Conservation (phyloP, 2,113 vertebrate genomes). For the Pseudonaja textilis region DNA sequence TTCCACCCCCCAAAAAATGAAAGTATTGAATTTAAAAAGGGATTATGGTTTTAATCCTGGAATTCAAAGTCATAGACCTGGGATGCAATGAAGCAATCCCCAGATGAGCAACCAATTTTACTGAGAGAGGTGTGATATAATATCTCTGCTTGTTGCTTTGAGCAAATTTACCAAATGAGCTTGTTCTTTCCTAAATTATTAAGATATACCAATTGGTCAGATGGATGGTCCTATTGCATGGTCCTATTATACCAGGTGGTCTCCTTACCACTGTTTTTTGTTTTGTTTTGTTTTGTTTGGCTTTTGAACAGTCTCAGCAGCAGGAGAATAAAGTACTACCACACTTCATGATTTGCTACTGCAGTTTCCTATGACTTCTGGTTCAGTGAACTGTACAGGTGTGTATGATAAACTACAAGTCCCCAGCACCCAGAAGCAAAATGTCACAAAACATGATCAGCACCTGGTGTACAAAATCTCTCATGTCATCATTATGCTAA, state of each 20-base stretch:
- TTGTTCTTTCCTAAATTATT: neutral
- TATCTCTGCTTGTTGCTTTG: neutral
- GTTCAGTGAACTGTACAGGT: neutral
- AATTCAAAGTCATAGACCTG: neutral
- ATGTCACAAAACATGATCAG: neutral
- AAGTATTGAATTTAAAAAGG: neutral
- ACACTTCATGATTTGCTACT: neutral
- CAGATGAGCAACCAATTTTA: neutral
- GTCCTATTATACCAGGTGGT: neutral
- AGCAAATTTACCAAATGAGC: neutral
- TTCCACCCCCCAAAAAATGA: neutral
- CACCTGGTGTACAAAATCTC: neutral
- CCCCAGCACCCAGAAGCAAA: neutral
- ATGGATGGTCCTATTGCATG: neutral
- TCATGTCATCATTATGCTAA: neutral
- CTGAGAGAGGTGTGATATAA: neutral
- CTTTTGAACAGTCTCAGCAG: neutral
- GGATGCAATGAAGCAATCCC: neutral
- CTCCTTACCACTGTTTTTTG: neutral
- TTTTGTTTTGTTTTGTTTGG: neutral
- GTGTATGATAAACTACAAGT: neutral
- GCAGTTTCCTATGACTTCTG: neutral
- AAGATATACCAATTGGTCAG: neutral
- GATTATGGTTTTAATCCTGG: neutral
- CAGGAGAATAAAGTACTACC: neutral